Evolutionary conservation across 2,888 invertebrate species (phyloP), one percentile per base, ranked within the genome.

Genomic region (Lithophane semibrunnea): DNA sequence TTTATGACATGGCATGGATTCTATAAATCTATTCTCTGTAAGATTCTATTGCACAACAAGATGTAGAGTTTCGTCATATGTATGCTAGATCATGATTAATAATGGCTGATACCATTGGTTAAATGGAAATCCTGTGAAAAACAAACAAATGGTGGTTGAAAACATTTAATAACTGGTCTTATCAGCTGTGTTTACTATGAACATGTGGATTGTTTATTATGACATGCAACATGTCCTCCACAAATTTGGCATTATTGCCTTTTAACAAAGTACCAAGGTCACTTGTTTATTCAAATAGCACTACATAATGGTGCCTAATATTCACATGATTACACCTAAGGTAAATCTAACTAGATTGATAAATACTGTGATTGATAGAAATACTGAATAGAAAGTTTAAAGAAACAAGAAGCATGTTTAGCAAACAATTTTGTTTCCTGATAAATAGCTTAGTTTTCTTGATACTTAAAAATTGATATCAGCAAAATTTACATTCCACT

Each of bases 21-120:
- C 52, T 75, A 49, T 75, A 75, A 79, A 85, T 88, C 79, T 82
- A 87, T 90, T 89, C 88, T 88, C 71, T 83, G 29, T 71, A 47
- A 44, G 80, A 86, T 88, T 87, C 71, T 88, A 92, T 94, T 95
- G 94, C 95, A 94, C 94, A 95, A 95, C 90, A 92, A 90, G 75
- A 89, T 90, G 86, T 88, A 81, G 54, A 80, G 84, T 94, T 92
- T 92, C 94, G 83, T 93, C 92, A 93, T 90, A 68, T 71, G 21
- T 73, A 67, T 69, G 72, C 44, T 65, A 61, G 69, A 54, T 56
- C 37, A 73, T 77, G 56, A 66, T 77, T 75, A 42, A 10, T 24
- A 67, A 67, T 79, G 60, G 65, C 2, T 65, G 44, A 42, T 66
- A 63, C 2, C 9, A 66, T 0, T 74, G 42, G 37, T 47, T 60